A percentile compares a stretch with the other conserved stretches of the same genome.
phyloP scores from a whole-genome alignment of 2,113 vertebrate species.

The Cyphomyrus discorhynchus region DNA sequence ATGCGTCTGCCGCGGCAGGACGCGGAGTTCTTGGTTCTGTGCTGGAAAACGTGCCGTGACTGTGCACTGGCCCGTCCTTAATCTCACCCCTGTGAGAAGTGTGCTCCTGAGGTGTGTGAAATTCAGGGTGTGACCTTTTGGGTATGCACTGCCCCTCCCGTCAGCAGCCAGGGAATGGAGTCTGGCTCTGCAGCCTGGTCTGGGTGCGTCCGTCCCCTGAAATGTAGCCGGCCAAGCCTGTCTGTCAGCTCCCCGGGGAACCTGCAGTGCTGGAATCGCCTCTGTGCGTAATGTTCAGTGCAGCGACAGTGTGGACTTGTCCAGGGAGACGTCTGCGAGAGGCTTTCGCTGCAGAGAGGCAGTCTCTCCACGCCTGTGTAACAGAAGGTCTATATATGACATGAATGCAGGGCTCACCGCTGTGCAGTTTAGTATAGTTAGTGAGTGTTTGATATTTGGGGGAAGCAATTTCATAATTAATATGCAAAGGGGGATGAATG shows the following conservation, averaged over 20 bases:
- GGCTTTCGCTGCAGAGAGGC: neutral
- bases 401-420: neutral
- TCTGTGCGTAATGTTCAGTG: neutral
- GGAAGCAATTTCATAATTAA: neutral
- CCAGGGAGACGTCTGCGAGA: neutral
- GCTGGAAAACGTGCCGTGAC: neutral
- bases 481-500: neutral
- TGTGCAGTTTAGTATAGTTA: neutral
- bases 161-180: neutral
- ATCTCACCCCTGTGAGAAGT: neutral
- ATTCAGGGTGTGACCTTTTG: neutral
- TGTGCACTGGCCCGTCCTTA: neutral
- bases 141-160: neutral
- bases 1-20: neutral
- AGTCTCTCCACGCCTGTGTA: neutral
- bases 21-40: neutral
- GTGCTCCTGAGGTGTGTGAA: neutral
- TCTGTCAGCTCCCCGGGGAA: neutral
- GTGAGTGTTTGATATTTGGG: neutral
- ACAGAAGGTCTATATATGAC: neutral
- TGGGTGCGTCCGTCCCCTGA: neutral
- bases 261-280: neutral
- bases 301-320: neutral
- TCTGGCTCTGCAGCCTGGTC: neutral
- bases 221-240: neutral